Conservation (phyloP, 1,140 invertebrate species). For the Melipona quadrifasciata region DNA sequence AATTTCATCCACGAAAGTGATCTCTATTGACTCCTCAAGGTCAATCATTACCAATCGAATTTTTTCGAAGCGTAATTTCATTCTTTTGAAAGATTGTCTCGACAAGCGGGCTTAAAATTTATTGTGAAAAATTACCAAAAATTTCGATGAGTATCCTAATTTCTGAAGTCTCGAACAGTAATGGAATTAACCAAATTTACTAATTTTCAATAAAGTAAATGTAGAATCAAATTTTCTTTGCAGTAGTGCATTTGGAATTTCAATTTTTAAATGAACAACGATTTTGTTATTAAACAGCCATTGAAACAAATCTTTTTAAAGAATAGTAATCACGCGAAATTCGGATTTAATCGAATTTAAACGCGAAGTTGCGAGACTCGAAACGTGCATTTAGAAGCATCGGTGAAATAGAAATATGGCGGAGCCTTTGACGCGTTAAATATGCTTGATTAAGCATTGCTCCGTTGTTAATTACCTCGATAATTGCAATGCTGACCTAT, state of each 20-base stretch:
- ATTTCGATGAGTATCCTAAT: background rate
- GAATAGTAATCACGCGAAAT: background rate
- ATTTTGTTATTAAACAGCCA: too few species aligned
- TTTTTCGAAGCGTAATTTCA: background rate
- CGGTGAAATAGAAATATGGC: background rate
- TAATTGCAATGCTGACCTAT: constrained; percentile 2
- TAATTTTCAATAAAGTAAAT: too few species aligned
- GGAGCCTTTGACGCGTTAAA: background rate
- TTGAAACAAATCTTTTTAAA: too few species aligned
- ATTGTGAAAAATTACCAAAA: background rate
- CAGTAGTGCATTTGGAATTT: too few species aligned
- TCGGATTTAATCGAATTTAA: background rate
- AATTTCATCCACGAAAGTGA: background rate
- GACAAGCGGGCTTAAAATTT: too few species aligned
- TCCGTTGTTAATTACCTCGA: background rate
- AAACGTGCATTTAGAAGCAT: background rate
- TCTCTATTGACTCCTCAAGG: too few species aligned
- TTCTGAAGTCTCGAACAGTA: background rate
- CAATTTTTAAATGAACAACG: too few species aligned
- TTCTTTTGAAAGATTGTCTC: background rate
- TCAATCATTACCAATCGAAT: background rate
- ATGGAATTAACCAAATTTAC: too few species aligned
- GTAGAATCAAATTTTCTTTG: too few species aligned
- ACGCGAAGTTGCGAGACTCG: background rate
- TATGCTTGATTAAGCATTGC: background rate